Percentiles rank a stretch among this genome's conserved stretches.
phyloP scores from a whole-genome alignment of 2,797 vertebrate genomes.

The Gadopsis bispinosus region DNA sequence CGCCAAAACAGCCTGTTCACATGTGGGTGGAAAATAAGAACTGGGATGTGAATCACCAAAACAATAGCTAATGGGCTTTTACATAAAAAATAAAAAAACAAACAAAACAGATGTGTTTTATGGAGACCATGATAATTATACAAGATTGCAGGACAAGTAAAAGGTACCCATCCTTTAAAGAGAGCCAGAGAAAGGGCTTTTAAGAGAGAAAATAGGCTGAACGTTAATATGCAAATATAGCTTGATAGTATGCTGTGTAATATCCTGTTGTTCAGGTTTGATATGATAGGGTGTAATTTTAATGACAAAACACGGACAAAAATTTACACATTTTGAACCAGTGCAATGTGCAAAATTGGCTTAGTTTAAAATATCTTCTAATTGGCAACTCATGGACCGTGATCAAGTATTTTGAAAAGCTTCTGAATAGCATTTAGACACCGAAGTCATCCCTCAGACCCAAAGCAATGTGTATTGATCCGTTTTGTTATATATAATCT shows the following conservation, averaged over 20 bases:
- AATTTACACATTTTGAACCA: background rate
- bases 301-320: background rate
- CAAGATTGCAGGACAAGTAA: constrained; percentile 4
- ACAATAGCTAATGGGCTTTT: constrained; percentile 32
- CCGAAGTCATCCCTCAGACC: background rate
- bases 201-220: background rate
- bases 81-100: background rate
- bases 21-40: constrained; percentile 22
- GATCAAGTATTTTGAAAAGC: background rate
- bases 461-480: background rate
- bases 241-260: background rate
- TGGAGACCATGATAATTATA: constrained; percentile 6
- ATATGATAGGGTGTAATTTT: background rate
- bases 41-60: constrained; percentile 26
- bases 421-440: background rate
- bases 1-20: constrained; percentile 18
- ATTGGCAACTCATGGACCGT: background rate
- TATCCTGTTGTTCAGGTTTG: background rate
- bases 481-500: background rate
- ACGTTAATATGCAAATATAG: background rate
- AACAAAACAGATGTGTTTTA: constrained; percentile 9
- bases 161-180: background rate
- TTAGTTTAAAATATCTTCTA: background rate
- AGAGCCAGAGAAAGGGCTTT: background rate
- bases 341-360: background rate